Conservation (phyloP, 2,797 vertebrate genomes). For the Sparus aurata region DNA sequence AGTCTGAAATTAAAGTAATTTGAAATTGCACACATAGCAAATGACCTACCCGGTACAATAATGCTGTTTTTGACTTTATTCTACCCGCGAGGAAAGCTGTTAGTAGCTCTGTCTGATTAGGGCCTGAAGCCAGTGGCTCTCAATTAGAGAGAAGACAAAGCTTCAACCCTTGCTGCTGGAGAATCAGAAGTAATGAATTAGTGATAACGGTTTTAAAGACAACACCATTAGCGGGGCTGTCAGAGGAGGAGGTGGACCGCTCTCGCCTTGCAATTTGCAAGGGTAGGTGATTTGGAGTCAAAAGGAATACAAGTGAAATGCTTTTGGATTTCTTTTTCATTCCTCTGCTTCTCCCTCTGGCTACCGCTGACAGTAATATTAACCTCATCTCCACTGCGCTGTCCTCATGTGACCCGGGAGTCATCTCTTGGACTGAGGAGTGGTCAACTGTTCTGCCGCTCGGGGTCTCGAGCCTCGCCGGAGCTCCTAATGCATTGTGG, state of each 20-base stretch:
- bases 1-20: conserved; percentile 60
- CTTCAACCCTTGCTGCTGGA: conserved; percentile 59
- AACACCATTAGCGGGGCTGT: conserved; percentile 66
- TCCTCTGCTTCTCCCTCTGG: conserved; percentile 30
- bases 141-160: conserved; percentile 68
- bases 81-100: conserved; percentile 50
- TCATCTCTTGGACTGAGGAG: conserved; percentile 45
- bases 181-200: conserved; percentile 76
- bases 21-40: conserved; percentile 51
- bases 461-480: conserved; percentile 48
- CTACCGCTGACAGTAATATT: conserved; percentile 50
- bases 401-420: conserved; percentile 66
- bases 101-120: conserved; percentile 66
- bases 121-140: conserved; percentile 57
- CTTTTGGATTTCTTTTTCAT: conserved; percentile 41
- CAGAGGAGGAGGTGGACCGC: conserved; percentile 40
- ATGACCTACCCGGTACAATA: conserved; percentile 50
- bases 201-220: conserved; percentile 76
- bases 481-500: conserved; percentile 67
- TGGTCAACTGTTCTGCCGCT: conserved; percentile 65
- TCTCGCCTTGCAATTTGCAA: conserved; percentile 51
- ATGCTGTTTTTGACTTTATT: conserved; percentile 58
- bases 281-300: conserved; percentile 55
- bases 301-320: conserved; percentile 43
- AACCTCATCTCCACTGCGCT: conserved; percentile 39